phyloP scores from a whole-genome alignment of 2,113 vertebrate species.

The Pterocles gutturalis region DNA sequence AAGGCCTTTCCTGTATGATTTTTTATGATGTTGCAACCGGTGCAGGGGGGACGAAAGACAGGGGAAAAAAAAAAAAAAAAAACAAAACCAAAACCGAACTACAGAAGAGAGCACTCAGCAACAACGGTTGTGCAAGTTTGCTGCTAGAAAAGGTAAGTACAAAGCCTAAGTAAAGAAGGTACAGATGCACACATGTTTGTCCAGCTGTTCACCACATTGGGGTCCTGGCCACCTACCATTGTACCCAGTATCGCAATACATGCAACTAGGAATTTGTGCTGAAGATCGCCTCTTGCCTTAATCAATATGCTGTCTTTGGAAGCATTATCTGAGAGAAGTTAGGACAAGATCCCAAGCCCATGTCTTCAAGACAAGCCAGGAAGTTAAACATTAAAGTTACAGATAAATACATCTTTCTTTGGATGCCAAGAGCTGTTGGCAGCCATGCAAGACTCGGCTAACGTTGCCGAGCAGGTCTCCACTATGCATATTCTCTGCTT shows the following conservation, averaged over 20 bases:
- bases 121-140: neutral
- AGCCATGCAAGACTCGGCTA: neutral
- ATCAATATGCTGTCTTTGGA: neutral
- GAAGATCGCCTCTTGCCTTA: neutral
- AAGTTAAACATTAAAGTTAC: neutral
- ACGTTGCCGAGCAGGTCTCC: neutral
- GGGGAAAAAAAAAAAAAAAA: too few species aligned
- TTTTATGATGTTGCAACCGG: neutral
- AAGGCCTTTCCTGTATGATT: neutral
- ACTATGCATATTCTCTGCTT: neutral
- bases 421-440: neutral
- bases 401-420: neutral
- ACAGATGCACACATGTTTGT: neutral
- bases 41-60: neutral
- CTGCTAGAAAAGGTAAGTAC: neutral
- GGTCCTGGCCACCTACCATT: neutral
- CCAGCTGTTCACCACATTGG: neutral
- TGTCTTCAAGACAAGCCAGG: neutral
- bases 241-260: neutral
- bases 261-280: fast-evolving
- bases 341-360: neutral
- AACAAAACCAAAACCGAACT: too few species aligned
- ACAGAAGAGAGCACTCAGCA: neutral
- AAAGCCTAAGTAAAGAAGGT: neutral
- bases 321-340: neutral